A percentile compares a stretch with the other conserved stretches of the same genome.
Evolutionary conservation across 2,113 vertebrate genomes (phyloP).

Genomic region (Vicugna pacos): DNA sequence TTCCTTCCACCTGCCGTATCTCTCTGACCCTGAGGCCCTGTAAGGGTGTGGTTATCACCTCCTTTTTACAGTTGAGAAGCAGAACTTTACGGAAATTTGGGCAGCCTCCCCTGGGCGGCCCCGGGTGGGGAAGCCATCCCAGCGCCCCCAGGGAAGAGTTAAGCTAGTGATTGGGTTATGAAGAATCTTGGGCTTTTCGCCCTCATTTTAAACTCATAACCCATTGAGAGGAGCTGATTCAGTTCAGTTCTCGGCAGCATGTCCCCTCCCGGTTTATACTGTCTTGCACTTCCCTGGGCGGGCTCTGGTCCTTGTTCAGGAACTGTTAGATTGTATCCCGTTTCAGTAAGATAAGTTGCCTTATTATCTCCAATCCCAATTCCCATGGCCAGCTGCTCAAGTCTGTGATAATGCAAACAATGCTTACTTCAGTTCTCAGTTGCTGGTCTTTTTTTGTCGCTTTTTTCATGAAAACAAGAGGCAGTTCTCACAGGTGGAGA

Average conservation of each 20-base stretch:
- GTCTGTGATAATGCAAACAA: slow-evolving; percentile 49
- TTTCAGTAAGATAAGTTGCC: slow-evolving; percentile 22
- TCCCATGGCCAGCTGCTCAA: slow-evolving; percentile 50
- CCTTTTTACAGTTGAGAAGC: not conserved
- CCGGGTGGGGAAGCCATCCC: not conserved
- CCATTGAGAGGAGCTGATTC: not conserved
- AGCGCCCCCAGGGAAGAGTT: not conserved
- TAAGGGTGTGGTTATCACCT: rapidly evolving
- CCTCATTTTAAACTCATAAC: not conserved
- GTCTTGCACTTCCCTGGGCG: not conserved
- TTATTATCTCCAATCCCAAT: slow-evolving; percentile 49
- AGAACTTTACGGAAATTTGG: not conserved
- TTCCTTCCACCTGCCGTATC: not conserved
- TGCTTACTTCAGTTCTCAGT: slow-evolving; percentile 63
- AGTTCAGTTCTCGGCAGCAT: not conserved
- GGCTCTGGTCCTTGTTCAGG: not conserved
- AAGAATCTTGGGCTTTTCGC: not conserved
- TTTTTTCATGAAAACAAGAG: slow-evolving; percentile 25
- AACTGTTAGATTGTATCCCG: not conserved
- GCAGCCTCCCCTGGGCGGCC: too few species aligned
- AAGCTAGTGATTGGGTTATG: not conserved
- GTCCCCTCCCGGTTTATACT: not conserved
- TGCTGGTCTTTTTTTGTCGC: not conserved
- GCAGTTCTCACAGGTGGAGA: slow-evolving; percentile 56
- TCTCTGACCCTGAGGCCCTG: rapidly evolving